A percentile compares a stretch with the other conserved stretches of the same genome.
Conservation (phyloP, 2,797 vertebrate genomes). For the Agapornis canus region DNA sequence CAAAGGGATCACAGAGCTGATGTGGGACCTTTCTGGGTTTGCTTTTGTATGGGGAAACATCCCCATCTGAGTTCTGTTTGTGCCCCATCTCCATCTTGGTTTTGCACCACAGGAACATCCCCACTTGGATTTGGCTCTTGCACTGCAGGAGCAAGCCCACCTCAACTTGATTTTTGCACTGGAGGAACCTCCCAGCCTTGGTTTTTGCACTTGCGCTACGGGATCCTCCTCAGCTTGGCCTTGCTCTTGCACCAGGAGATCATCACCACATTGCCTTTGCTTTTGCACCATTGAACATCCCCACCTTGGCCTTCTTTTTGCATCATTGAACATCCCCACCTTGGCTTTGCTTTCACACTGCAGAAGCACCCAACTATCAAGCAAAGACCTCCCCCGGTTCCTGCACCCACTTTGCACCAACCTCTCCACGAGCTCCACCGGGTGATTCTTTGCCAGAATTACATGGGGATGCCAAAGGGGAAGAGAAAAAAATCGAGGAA, state of each 20-base stretch:
- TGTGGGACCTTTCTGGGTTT: not conserved
- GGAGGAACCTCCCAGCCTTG: not conserved
- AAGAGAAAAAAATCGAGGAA: accelerated
- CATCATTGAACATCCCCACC: not conserved
- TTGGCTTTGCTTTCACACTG: not conserved
- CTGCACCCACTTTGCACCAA: not conserved
- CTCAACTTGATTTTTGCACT: accelerated
- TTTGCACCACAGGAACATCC: not conserved
- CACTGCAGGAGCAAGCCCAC: not conserved
- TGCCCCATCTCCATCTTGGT: not conserved
- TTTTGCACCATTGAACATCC: not conserved
- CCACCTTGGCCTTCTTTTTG: not conserved
- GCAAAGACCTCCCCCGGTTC: accelerated
- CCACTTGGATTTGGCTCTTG: not conserved
- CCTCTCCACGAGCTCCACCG: not conserved
- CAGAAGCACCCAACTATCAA: not conserved
- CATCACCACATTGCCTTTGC: not conserved
- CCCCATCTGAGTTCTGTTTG: not conserved
- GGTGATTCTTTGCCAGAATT: not conserved
- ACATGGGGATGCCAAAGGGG: accelerated
- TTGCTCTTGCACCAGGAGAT: not conserved
- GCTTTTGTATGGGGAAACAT: not conserved
- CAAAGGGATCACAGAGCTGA: not conserved
- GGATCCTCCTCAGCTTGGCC: too few relatives aligned
- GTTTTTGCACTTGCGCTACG: not conserved